These are phyloP conservation scores for Myripristis murdjan DNA, from an alignment of 2,797 vertebrate genomes.

Conservation along the genomic window DNA sequence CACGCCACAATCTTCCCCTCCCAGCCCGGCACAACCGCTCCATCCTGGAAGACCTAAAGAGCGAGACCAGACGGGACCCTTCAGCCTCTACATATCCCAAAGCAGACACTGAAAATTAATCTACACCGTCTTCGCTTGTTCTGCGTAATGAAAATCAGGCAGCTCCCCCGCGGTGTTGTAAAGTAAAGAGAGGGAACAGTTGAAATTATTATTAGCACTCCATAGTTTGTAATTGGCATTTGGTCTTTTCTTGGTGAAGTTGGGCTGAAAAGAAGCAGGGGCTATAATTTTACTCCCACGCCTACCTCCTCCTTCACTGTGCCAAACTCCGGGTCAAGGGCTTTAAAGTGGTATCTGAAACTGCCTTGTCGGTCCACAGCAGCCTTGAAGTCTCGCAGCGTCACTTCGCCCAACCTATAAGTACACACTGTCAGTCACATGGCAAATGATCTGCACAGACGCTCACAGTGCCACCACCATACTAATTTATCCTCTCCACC, in stretches of 20 bases:
- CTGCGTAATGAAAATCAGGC: slow-evolving; percentile 45
- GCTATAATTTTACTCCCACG: slow-evolving; percentile 56
- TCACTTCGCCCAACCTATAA: slow-evolving; percentile 95
- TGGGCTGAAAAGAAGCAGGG: slow-evolving; percentile 44
- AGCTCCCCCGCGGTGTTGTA: slow-evolving; percentile 35
- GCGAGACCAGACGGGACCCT: slow-evolving; percentile 8
- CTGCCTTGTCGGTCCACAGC: slow-evolving; percentile 95
- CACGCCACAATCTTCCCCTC: slow-evolving; percentile 99
- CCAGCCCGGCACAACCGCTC: slow-evolving; percentile 96
- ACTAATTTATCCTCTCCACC: background rate
- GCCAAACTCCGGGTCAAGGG: slow-evolving; percentile 98
- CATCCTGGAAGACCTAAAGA: slow-evolving; percentile 94
- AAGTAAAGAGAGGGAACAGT: slow-evolving; percentile 34
- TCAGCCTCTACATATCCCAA: slow-evolving; percentile 47
- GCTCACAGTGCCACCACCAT: no score
- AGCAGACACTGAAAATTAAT: slow-evolving; percentile 40
- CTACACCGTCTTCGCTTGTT: slow-evolving; percentile 20
- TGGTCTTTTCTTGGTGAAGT: slow-evolving; percentile 43
- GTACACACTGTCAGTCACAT: slow-evolving; percentile 49
- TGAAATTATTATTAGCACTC: slow-evolving; percentile 51
- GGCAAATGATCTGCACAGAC: slow-evolving; percentile 20
- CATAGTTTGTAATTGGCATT: slow-evolving; percentile 38
- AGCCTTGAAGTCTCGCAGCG: slow-evolving; percentile 95
- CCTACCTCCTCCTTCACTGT: slow-evolving; percentile 98
- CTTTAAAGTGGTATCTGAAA: slow-evolving; percentile 99